phyloP scores from a whole-genome alignment of 2,113 vertebrate genomes.

The Leucopsar rothschildi region DNA sequence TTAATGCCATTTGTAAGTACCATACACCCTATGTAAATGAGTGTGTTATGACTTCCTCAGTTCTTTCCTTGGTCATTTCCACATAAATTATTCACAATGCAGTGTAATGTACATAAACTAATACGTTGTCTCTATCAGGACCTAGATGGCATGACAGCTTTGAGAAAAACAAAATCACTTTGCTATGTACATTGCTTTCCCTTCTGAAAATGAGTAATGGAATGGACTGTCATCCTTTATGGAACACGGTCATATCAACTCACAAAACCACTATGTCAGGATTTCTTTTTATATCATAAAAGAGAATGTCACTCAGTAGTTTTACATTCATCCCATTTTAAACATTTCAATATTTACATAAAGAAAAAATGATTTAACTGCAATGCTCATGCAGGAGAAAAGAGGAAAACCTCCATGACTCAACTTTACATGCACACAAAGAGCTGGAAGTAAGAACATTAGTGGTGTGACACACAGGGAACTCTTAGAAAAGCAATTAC shows the following conservation, averaged over 20 bases:
- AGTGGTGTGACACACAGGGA: conserved; percentile 7
- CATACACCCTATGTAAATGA: not conserved
- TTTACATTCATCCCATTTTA: not conserved
- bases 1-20: not conserved
- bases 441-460: not conserved
- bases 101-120: not conserved
- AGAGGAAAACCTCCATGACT: not conserved
- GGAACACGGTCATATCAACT: not conserved
- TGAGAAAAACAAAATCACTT: not conserved
- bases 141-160: not conserved
- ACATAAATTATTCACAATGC: not conserved
- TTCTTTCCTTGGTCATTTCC: not conserved
- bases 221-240: not conserved
- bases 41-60: fast-evolving
- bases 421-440: not conserved
- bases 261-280: not conserved
- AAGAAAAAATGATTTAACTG: not conserved
- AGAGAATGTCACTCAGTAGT: not conserved
- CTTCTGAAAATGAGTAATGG: not conserved
- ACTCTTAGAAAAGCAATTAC: not conserved
- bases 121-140: not conserved
- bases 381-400: conserved; percentile 49
- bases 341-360: not conserved
- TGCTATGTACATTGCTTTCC: not conserved
- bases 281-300: not conserved